phyloP scores from a whole-genome alignment of 2,888 invertebrate species.

The Calliopum simillimum region DNA sequence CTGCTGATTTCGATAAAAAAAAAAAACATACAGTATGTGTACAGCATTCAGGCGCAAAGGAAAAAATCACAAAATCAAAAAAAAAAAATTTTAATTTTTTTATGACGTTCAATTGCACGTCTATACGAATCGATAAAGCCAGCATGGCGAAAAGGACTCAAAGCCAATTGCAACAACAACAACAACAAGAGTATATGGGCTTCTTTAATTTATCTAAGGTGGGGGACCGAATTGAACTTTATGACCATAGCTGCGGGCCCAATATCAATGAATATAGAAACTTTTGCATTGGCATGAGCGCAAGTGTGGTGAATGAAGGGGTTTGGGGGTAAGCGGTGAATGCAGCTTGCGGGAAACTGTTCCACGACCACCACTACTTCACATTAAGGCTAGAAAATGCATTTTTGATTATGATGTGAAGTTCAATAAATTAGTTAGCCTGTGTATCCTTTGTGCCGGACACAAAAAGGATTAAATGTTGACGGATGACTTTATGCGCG shows the following conservation, averaged over 20 bases:
- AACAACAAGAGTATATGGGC: not conserved
- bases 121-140: constrained; percentile 25
- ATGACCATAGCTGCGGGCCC: too few species aligned
- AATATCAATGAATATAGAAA: too few species aligned
- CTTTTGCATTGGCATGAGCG: not conserved
- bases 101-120: constrained; percentile 34
- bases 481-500: constrained; percentile 27
- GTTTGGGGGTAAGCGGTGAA: not conserved
- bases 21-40: not conserved
- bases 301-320: not conserved
- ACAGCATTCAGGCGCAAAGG: constrained; percentile 4
- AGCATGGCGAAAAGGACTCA: constrained; percentile 26
- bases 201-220: too few species aligned
- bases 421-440: constrained; percentile 36
- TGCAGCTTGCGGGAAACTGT: not conserved
- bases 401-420: constrained; percentile 39
- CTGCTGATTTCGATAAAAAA: constrained; percentile 14
- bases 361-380: not conserved
- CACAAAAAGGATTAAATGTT: constrained; percentile 27
- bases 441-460: constrained; percentile 25
- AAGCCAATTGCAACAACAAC: constrained; percentile 14
- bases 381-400: constrained; percentile 32
- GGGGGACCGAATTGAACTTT: too few species aligned
- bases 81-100: constrained; percentile 30
- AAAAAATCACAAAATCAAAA: constrained; percentile 10